Base-by-base conservation (phyloP, 1,140 invertebrate genomes). In the Anoplolepis gracilipes region DNA sequence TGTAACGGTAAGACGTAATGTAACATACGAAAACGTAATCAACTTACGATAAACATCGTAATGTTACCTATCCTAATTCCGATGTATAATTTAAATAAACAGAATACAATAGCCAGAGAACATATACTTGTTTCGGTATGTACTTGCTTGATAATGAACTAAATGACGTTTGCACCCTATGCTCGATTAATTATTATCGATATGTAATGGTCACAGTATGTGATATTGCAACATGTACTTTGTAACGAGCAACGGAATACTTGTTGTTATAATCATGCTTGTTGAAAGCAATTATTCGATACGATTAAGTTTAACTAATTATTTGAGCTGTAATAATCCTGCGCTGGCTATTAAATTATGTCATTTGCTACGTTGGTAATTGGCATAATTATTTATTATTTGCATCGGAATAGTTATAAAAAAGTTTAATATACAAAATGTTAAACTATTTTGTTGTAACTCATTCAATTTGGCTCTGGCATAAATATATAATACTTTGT, bases 71-170 rank as follows among this genome's bases (percentile, higher is more conserved):
- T 59, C 39, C 64, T 81, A 81, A 81, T 67, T 42, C 65, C 53
- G 49, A 42, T 11, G 36, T 70, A 59, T 67, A 57, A 81, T 81
- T 81, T 81, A 57, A 81, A 81, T 81, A 33, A 42, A 22, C 77
- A 39, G n/a, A 4, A 13, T 10, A 69, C 25, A 70, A 70, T 11
- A 11, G 1, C 3, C 7, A 19, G 16, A 7, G 6, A 46, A 78
- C 39, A 53, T n/a, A n/a, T n/a, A n/a, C n/a, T n/a, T n/a, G 64
- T 33, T 30, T 46, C 33, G 62, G 61, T 16, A 64, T 69, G 5
- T 72, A 72, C 65, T 81, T 81, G 65, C 33, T 59, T 72, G 78
- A 81, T 72, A 79, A 79, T 79, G 64, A 79, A 70, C 64, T 13
- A 55, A 79, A 46, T 42, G 33, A 25, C 65, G 25, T 33, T 33